phyloP scores from a whole-genome alignment of 2,888 invertebrate species.

The Zaprionus obscuricornis region DNA sequence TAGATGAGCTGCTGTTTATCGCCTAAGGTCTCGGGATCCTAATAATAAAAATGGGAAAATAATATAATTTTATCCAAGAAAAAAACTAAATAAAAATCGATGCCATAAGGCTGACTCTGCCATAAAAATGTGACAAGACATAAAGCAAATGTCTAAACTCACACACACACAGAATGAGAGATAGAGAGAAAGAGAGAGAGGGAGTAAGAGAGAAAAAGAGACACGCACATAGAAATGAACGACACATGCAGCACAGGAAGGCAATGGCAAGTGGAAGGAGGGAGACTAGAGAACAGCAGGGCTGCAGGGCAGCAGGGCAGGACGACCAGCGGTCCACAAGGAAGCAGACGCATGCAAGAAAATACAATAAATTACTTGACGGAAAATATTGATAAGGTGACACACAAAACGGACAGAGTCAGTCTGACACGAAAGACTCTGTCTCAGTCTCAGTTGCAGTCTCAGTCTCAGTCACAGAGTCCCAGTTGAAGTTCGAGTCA shows the following conservation, averaged over 20 bases:
- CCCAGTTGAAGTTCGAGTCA: too few relatives aligned
- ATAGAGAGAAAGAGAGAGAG: too few relatives aligned
- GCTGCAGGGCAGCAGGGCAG: constrained; percentile 6
- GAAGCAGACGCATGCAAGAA: constrained; percentile 61
- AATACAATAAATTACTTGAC: constrained; percentile 81
- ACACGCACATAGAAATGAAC: neutral
- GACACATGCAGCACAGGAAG: constrained; percentile 39
- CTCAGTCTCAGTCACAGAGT: too few relatives aligned
- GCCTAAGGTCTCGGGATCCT: constrained; percentile 18
- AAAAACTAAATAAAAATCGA: constrained; percentile 70
- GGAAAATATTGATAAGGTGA: constrained; percentile 81
- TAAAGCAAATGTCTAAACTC: constrained; percentile 62
- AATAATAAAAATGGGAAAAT: constrained; percentile 67
- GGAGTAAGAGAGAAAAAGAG: constrained; percentile 4
- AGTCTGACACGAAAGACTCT: too few relatives aligned
- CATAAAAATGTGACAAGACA: constrained; percentile 77
- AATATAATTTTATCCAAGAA: constrained; percentile 66
- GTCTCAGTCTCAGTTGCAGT: too few relatives aligned
- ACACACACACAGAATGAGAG: constrained; percentile 18
- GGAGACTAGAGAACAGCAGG: too few relatives aligned
- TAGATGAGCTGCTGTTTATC: constrained; percentile 43
- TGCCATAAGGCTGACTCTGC: constrained; percentile 72
- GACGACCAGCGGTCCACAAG: constrained; percentile 52
- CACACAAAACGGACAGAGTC: constrained; percentile 52
- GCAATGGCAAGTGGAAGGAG: constrained; percentile 10